phyloP scores from a whole-genome alignment of 2,888 invertebrate genomes.

The Sarcophaga variegata region DNA sequence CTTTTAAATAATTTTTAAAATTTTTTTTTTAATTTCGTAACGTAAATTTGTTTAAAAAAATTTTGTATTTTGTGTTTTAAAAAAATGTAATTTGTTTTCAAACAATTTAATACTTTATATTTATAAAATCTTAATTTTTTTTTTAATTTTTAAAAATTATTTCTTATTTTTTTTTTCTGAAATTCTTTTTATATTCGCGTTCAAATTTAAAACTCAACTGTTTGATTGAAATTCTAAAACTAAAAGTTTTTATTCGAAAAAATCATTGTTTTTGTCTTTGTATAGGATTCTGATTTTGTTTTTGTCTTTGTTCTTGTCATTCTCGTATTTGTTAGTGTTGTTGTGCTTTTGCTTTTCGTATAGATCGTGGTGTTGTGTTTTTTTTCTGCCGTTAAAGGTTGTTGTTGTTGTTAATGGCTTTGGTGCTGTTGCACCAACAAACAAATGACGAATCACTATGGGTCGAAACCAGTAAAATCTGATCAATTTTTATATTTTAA shows the following conservation, averaged over 20 bases:
- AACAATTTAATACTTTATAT: neutral
- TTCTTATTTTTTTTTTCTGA: neutral
- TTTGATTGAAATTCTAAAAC: conserved; percentile 76
- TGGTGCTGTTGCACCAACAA: conserved; percentile 34
- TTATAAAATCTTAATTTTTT: conserved; percentile 6
- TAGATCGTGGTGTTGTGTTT: conserved; percentile 52
- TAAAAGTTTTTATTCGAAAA: conserved; percentile 78
- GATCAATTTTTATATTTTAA: no score
- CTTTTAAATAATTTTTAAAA: conserved; percentile 1
- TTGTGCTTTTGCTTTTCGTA: conserved; percentile 14
- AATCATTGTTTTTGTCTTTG: conserved; percentile 57
- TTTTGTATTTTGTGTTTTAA: neutral
- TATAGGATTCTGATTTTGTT: conserved; percentile 43
- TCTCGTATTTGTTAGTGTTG: neutral
- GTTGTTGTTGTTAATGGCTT: conserved; percentile 13
- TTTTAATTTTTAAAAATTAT: conserved; percentile 28
- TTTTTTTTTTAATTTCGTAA: conserved; percentile 36
- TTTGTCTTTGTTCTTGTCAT: conserved; percentile 26
- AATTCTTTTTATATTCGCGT: conserved; percentile 71
- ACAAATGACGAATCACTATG: conserved; percentile 32
- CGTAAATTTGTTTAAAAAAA: conserved; percentile 21
- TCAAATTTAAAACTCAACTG: conserved; percentile 78
- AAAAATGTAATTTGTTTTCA: neutral
- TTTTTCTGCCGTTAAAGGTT: conserved; percentile 22
- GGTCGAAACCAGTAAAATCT: conserved; percentile 2